phyloP scores from a whole-genome alignment of 2,797 vertebrate genomes.

The Pseudochirops cupreus region DNA sequence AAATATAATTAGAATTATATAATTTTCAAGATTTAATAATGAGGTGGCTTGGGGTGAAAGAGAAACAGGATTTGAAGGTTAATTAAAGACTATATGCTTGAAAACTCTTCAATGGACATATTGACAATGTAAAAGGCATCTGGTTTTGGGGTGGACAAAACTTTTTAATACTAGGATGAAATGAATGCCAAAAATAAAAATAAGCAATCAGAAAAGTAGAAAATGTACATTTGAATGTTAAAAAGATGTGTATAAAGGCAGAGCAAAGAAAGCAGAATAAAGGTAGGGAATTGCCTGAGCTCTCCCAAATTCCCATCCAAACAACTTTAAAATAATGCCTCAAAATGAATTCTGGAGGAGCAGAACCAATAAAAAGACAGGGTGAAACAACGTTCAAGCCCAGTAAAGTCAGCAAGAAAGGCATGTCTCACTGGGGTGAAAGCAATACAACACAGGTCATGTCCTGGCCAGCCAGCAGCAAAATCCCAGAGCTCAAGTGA shows the following conservation, averaged over 20 bases:
- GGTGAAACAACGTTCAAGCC: background rate
- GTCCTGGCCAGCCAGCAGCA: too few species aligned
- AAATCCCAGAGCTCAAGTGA: too few species aligned
- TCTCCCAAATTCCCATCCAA: background rate
- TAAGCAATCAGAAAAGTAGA: background rate
- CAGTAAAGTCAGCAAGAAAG: too few species aligned
- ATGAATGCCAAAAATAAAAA: background rate
- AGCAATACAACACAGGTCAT: too few species aligned
- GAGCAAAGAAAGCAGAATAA: background rate
- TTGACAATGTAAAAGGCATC: background rate
- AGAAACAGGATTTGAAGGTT: background rate
- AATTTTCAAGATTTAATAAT: background rate
- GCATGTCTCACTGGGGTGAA: too few species aligned
- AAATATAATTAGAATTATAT: background rate
- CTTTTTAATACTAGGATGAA: constrained; percentile 12
- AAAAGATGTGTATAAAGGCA: background rate
- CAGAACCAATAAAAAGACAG: background rate
- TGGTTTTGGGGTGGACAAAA: background rate
- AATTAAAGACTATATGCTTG: background rate
- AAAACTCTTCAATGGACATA: rapidly evolving
- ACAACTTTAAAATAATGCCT: background rate
- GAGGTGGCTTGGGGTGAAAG: background rate
- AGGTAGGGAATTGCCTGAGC: background rate
- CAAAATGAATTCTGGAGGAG: background rate
- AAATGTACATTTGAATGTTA: background rate